Conservation (phyloP, 2,113 vertebrate genomes). For the Poecilia latipinna region DNA sequence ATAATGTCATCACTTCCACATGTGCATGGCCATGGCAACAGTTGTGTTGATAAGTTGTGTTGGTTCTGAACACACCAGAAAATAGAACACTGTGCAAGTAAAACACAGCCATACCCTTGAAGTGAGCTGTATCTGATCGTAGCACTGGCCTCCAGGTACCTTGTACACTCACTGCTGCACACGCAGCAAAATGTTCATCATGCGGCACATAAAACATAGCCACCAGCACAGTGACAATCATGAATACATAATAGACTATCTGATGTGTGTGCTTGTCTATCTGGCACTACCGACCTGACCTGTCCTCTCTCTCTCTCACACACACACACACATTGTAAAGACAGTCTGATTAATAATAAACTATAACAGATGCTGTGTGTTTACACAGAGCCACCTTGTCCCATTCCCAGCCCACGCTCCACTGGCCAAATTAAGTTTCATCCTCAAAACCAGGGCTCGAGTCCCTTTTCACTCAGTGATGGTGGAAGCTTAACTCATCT, state of each 20-base stretch:
- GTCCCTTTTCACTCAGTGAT: conserved; percentile 1
- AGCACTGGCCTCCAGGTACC: conserved; percentile 5
- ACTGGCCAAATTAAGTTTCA: conserved; percentile 37
- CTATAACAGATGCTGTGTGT: conserved; percentile 40
- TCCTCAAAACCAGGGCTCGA: conserved; percentile 12
- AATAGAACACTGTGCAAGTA: conserved; percentile 9
- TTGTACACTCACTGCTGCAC: conserved; percentile 1
- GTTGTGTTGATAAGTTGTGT: conserved; percentile 5
- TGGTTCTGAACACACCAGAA: not conserved
- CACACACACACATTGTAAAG: conserved; percentile 2
- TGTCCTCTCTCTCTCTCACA: not conserved
- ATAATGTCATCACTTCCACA: not conserved
- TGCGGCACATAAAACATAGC: conserved; percentile 23
- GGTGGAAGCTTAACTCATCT: conserved; percentile 24
- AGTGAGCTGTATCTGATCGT: conserved; percentile 14
- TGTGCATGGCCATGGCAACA: conserved; percentile 15
- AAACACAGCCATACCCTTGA: conserved; percentile 6
- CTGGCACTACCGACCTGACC: conserved; percentile 8
- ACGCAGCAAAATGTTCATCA: conserved; percentile 9
- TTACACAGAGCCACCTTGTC: conserved; percentile 33
- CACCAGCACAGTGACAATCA: conserved; percentile 18
- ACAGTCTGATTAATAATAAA: conserved; percentile 33
- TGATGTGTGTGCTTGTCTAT: conserved; percentile 30
- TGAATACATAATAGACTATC: conserved; percentile 40
- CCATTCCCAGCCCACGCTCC: conserved; percentile 12